Conservation (phyloP, 2,888 invertebrate species). For the Ochropleura plecta region DNA sequence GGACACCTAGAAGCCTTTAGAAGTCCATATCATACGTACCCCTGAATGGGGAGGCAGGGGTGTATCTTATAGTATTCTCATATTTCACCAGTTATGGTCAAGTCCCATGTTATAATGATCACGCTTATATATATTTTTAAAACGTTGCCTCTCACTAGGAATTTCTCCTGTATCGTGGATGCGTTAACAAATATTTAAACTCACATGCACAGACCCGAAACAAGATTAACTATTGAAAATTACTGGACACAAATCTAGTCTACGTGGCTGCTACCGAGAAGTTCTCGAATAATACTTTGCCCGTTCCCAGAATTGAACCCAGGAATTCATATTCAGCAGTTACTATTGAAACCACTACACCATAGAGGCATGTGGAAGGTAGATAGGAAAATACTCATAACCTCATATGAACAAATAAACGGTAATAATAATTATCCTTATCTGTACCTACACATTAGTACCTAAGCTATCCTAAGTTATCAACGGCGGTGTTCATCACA, state of each 20-base stretch:
- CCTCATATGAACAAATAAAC: background rate
- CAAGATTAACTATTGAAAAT: too few relatives aligned
- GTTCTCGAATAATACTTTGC: background rate
- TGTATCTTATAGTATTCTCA: background rate
- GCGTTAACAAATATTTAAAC: too few relatives aligned
- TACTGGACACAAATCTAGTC: background rate
- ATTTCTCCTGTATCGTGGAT: too few relatives aligned
- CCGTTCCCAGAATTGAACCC: too few relatives aligned
- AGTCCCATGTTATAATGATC: too few relatives aligned
- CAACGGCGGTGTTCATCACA: slow-evolving; percentile 65
- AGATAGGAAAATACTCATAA: too few relatives aligned
- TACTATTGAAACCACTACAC: too few relatives aligned
- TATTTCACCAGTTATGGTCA: background rate
- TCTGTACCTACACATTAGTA: background rate
- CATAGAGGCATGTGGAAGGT: too few relatives aligned
- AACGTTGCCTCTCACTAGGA: too few relatives aligned
- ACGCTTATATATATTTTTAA: too few relatives aligned
- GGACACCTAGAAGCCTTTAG: background rate
- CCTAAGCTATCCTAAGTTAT: slow-evolving; percentile 55
- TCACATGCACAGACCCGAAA: too few relatives aligned
- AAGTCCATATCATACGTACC: background rate
- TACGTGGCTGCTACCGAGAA: background rate
- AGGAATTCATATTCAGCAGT: too few relatives aligned
- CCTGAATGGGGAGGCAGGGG: background rate
- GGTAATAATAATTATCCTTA: background rate